A percentile compares a stretch with the other conserved stretches of the same genome.
Conservation (phyloP, 2,888 invertebrate genomes). For the Megalurothrips usitatus region DNA sequence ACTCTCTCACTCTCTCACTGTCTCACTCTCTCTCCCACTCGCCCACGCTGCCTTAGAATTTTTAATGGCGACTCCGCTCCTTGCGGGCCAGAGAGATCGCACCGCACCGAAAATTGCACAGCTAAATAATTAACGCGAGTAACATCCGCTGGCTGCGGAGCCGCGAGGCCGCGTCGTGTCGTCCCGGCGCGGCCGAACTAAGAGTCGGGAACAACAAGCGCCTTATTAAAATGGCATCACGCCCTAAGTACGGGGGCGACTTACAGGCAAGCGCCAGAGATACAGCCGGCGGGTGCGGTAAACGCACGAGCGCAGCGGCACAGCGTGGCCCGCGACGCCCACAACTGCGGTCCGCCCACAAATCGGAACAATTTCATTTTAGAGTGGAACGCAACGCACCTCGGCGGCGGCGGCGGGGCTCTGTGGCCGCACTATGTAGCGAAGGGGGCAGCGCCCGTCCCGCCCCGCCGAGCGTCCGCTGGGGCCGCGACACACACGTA, state of each 20-base stretch:
- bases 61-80: not conserved
- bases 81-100: not conserved
- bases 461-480: too few species aligned
- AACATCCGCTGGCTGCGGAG: not conserved
- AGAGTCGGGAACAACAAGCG: not conserved
- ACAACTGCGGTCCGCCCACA: too few species aligned
- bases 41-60: not conserved
- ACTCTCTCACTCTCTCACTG: not conserved
- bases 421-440: too few species aligned
- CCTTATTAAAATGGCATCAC: slow-evolving; percentile 1
- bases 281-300: too few species aligned
- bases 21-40: not conserved
- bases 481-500: too few species aligned
- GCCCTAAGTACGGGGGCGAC: not conserved
- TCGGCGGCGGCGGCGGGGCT: too few species aligned
- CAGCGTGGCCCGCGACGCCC: too few species aligned
- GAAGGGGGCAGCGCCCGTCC: too few species aligned
- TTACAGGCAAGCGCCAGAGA: not conserved
- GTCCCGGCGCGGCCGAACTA: not conserved
- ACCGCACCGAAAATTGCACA: not conserved
- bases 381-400: too few species aligned
- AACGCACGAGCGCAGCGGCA: too few species aligned
- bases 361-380: too few species aligned
- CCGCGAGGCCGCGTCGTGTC: not conserved
- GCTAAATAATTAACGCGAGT: not conserved